Evolutionary conservation across 1,140 invertebrate genomes (phyloP).

Genomic region (Spodoptera frugiperda): DNA sequence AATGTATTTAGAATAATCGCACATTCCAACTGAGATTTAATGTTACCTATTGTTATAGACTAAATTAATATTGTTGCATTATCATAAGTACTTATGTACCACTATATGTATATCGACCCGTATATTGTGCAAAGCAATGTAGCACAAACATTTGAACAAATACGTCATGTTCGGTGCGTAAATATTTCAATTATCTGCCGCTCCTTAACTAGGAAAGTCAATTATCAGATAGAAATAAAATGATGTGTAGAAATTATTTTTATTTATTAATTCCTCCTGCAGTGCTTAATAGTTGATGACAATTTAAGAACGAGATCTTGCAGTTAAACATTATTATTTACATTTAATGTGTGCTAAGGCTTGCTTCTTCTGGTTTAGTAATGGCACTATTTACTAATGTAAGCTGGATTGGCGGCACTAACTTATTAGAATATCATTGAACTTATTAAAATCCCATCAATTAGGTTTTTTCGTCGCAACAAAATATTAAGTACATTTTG

Average conservation of each 20-base stretch:
- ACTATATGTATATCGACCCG: too few relatives aligned
- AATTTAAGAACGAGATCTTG: conserved; percentile 77
- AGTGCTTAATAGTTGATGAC: conserved; percentile 76
- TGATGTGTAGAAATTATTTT: conserved; percentile 65
- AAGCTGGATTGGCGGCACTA: conserved; percentile 36
- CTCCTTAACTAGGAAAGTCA: background rate
- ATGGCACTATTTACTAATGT: conserved; percentile 63
- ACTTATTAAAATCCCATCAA: conserved; percentile 22
- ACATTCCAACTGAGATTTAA: too few relatives aligned
- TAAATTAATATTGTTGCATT: too few relatives aligned
- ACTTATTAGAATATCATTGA: conserved; percentile 24
- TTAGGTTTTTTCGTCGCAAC: conserved; percentile 10
- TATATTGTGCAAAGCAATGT: too few relatives aligned
- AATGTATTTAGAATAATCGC: too few relatives aligned
- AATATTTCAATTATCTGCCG: too few relatives aligned
- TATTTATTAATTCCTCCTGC: conserved; percentile 77
- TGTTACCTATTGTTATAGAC: too few relatives aligned
- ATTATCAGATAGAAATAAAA: conserved; percentile 49
- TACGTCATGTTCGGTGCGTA: too few relatives aligned
- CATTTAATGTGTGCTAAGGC: conserved; percentile 57
- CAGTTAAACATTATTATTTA: conserved; percentile 72
- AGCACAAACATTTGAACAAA: too few relatives aligned
- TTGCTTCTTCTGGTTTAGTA: conserved; percentile 53
- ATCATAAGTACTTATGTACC: too few relatives aligned
- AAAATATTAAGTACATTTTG: conserved; percentile 67